A percentile compares a stretch with the other conserved stretches of the same genome.
Evolutionary conservation across 1,140 invertebrate genomes (phyloP).

Genomic region (Pentalonia nigronervosa): DNA sequence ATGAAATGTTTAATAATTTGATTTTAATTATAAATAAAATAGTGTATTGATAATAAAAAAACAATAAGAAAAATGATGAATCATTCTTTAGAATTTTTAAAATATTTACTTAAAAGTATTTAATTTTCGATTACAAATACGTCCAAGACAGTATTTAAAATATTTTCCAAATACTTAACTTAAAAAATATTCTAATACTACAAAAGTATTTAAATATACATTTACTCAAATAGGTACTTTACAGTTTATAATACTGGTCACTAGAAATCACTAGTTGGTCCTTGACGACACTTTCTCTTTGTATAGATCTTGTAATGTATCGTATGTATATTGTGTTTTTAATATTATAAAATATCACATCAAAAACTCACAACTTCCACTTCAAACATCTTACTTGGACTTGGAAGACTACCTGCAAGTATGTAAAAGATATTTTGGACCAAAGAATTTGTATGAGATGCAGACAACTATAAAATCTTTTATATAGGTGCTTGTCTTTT

Average conservation of each 20-base stretch:
- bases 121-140: neutral
- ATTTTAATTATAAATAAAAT: neutral
- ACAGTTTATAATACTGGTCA: neutral
- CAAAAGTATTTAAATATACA: neutral
- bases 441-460: too few species aligned
- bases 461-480: too few species aligned
- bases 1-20: neutral
- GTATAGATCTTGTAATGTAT: too few species aligned
- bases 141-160: too few species aligned
- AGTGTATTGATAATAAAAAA: neutral
- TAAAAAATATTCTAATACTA: too few species aligned
- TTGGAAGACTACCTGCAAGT: too few species aligned
- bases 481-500: neutral
- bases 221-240: neutral
- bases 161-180: too few species aligned
- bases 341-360: too few species aligned
- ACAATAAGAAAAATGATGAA: neutral
- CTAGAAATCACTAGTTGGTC: neutral
- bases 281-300: neutral
- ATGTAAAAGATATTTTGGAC: too few species aligned
- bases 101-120: too few species aligned
- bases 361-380: too few species aligned
- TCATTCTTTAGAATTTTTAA: neutral
- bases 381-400: too few species aligned
- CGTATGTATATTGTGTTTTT: neutral